Conservation (phyloP, 2,797 vertebrate genomes). For the Gallinago nigripennis region DNA sequence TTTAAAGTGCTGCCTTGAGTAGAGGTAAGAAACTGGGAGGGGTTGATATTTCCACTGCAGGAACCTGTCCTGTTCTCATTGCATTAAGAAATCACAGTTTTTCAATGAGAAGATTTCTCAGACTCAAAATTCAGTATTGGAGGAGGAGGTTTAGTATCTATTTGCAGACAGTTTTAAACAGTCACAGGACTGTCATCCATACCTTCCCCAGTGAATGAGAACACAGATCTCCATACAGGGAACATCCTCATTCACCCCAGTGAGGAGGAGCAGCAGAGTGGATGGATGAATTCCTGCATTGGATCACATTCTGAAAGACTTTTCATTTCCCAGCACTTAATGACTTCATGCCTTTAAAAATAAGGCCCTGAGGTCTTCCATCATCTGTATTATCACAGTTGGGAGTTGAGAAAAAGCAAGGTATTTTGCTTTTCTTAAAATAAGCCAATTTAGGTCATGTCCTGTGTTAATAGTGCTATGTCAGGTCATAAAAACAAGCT, state of each 20-base stretch:
- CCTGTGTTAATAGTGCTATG: neutral
- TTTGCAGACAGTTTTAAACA: neutral
- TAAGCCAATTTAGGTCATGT: neutral
- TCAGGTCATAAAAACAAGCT: constrained; percentile 13
- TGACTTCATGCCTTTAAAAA: constrained; percentile 29
- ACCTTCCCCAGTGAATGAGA: neutral
- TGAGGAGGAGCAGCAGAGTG: neutral
- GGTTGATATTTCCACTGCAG: neutral
- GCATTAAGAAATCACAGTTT: neutral
- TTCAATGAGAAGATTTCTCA: neutral
- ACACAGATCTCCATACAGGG: neutral
- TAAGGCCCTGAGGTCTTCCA: neutral
- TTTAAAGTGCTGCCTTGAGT: neutral
- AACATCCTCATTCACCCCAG: neutral
- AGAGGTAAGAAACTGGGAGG: neutral
- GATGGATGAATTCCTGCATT: neutral
- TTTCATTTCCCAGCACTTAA: neutral
- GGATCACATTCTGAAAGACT: neutral
- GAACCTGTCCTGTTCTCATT: neutral
- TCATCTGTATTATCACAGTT: neutral
- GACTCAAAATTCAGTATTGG: neutral
- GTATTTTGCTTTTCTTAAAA: constrained; percentile 12
- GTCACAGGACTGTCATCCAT: rapidly evolving
- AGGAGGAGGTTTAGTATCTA: neutral
- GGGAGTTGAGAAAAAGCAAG: neutral